Evolutionary conservation across 2,797 vertebrate species (phyloP).

Genomic region (Channallabes apus): DNA sequence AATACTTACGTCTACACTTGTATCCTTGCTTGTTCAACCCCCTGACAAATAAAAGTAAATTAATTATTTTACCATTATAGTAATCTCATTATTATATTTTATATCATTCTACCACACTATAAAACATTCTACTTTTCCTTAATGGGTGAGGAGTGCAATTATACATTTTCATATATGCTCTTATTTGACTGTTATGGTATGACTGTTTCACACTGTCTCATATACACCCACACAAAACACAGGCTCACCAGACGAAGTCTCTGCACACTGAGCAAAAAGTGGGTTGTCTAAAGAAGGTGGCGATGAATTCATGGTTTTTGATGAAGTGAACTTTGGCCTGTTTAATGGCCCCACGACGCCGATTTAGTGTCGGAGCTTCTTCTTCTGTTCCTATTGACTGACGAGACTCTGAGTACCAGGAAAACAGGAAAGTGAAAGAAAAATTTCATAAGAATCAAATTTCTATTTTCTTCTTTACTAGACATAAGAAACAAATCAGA

Average conservation of each 20-base stretch:
- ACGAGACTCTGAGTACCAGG: constrained; percentile 74
- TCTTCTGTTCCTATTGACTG: constrained; percentile 78
- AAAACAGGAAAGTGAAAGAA: not conserved
- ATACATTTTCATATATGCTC: not conserved
- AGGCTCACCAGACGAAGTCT: constrained; percentile 96
- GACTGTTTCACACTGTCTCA: not conserved
- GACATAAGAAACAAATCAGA: constrained; percentile 3
- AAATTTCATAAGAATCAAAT: not conserved
- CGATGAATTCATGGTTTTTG: constrained; percentile 97
- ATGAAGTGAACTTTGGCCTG: constrained; percentile 98
- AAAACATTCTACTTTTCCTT: not conserved
- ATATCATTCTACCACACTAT: not conserved
- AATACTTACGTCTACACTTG: constrained; percentile 79
- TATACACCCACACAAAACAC: constrained; percentile 20
- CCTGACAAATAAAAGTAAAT: constrained; percentile 60
- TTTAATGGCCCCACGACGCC: constrained; percentile 93
- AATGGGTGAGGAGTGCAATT: not conserved
- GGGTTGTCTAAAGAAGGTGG: constrained; percentile 96
- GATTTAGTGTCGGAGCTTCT: constrained; percentile 83
- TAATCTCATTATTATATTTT: not conserved
- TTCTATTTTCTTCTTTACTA: not conserved
- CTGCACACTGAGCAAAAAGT: constrained; percentile 98
- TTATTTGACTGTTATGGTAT: not conserved
- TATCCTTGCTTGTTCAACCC: constrained; percentile 84
- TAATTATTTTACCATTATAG: too few relatives aligned